Conservation (phyloP, 2,888 invertebrate species). For the Eupithecia insigniata region DNA sequence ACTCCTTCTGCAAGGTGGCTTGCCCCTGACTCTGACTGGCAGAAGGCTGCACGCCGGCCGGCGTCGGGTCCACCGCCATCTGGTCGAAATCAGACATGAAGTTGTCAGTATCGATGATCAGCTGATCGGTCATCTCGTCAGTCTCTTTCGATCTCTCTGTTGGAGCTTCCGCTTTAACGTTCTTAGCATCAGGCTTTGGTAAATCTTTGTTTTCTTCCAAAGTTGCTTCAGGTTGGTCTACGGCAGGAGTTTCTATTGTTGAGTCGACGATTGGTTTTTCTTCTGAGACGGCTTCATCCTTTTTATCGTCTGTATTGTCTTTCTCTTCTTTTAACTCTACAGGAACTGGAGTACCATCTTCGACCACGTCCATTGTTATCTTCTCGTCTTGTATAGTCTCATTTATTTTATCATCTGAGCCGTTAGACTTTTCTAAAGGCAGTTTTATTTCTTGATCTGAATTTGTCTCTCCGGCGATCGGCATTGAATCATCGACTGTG, state of each 20-base stretch:
- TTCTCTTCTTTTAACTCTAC: slow-evolving; percentile 67
- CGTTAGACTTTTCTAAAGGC: slow-evolving; percentile 65
- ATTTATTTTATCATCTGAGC: slow-evolving; percentile 67
- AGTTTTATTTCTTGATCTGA: slow-evolving; percentile 70
- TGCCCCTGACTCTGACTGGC: slow-evolving; percentile 69
- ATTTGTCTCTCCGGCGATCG: slow-evolving; percentile 65
- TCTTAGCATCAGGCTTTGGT: slow-evolving; percentile 56
- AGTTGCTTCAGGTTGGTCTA: slow-evolving; percentile 59
- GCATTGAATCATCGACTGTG: slow-evolving; percentile 71
- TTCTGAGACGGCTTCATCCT: slow-evolving; percentile 58
- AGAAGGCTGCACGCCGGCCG: slow-evolving; percentile 61
- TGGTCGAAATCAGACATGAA: slow-evolving; percentile 83
- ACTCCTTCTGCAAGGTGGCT: slow-evolving; percentile 90
- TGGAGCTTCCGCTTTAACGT: slow-evolving; percentile 58
- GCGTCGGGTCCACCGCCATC: slow-evolving; percentile 76
- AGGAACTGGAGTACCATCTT: slow-evolving; percentile 55
- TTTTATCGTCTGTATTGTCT: slow-evolving; percentile 57
- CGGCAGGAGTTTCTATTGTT: slow-evolving; percentile 47
- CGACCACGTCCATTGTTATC: slow-evolving; percentile 54
- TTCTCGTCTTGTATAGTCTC: slow-evolving; percentile 67
- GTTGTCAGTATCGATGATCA: slow-evolving; percentile 77
- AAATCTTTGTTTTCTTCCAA: slow-evolving; percentile 63
- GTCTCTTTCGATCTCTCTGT: slow-evolving; percentile 69
- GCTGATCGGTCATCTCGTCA: slow-evolving; percentile 69
- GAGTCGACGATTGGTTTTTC: slow-evolving; percentile 58